A percentile compares a stretch with the other conserved stretches of the same genome.
Evolutionary conservation across 2,113 vertebrate species (phyloP).

Genomic region (Sitta europaea): DNA sequence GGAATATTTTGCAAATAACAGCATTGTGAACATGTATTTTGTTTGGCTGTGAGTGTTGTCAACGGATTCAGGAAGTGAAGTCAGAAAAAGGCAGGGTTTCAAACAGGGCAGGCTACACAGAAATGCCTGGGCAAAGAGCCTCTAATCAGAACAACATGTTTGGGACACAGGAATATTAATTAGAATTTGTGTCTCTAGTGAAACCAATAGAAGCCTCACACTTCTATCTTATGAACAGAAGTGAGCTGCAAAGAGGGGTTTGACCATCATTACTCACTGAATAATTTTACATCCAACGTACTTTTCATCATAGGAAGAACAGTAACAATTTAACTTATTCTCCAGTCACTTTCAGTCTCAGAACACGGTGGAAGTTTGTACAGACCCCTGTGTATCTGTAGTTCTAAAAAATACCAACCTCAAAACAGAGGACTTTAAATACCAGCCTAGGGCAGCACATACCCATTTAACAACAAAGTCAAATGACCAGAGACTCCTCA

Average conservation of each 20-base stretch:
- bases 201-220: not conserved
- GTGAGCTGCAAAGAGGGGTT: not conserved
- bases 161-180: constrained; percentile 47
- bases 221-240: not conserved
- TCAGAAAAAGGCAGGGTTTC: constrained; percentile 74
- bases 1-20: constrained; percentile 73
- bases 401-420: not conserved
- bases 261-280: not conserved
- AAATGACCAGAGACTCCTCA: not conserved
- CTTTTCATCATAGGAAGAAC: not conserved
- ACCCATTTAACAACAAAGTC: not conserved
- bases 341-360: not conserved
- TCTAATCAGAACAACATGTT: constrained; percentile 60
- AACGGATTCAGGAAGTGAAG: constrained; percentile 79
- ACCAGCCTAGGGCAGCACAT: not conserved
- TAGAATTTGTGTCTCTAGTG: not conserved
- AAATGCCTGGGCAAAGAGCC: constrained; percentile 64
- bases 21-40: constrained; percentile 77
- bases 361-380: not conserved
- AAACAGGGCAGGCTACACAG: constrained; percentile 63
- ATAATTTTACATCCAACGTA: not conserved
- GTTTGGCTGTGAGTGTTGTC: constrained; percentile 74
- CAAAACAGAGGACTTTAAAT: not conserved
- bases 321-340: not conserved
- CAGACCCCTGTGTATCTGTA: not conserved